Base-by-base conservation (phyloP, 2,797 vertebrate species). In the Heliangelus exortis region DNA sequence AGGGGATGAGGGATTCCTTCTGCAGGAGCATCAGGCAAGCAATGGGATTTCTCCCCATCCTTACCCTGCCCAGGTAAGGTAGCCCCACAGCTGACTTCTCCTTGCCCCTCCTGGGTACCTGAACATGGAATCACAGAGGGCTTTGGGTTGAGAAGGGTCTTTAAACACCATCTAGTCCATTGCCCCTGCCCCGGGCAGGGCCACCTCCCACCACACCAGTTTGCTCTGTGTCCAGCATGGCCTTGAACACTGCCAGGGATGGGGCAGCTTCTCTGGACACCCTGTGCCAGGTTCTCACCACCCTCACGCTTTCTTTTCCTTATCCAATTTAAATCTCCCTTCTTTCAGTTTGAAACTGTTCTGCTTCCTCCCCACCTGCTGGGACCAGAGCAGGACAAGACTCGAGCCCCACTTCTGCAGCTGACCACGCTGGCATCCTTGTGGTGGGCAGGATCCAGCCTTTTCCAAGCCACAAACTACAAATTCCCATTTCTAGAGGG, bases 171-270 rank as follows among this genome's bases (percentile, higher is more conserved):
- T 16, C 31, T 20, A 0, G 1, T 66, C 13, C 23, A 18, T 5
- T 7, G 13, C 1, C 9, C 9, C 14, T 43, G 26, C 50, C 18
- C 45, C 22, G 13, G 58, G 26, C 25, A 82, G 45, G 20, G n/a
- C n/a, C 12, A 43, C 0, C 26, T 51, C 10, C 1, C 69, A 51
- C 4, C 5, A 33, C 1, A 0, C 3, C 31, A 66, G 18, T 1
- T 1, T 71, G 39, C n/a, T 71, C 53, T 15, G n/a, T 87, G 50
- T 65, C 47, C 51, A 83, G 0, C 14, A 7, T 59, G 65, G 10
- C 9, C 20, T 62, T n/a, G 17, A 7, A 41, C 31, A 16, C 13
- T 62, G 3, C 12, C 17, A 76, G 5, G 8, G 36, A 25, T 22
- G 62, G 36, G 14, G 29, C 54, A 90, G 23, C 41, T 83, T 12